Conservation (phyloP, 2,797 vertebrate genomes). For the Sparus aurata region DNA sequence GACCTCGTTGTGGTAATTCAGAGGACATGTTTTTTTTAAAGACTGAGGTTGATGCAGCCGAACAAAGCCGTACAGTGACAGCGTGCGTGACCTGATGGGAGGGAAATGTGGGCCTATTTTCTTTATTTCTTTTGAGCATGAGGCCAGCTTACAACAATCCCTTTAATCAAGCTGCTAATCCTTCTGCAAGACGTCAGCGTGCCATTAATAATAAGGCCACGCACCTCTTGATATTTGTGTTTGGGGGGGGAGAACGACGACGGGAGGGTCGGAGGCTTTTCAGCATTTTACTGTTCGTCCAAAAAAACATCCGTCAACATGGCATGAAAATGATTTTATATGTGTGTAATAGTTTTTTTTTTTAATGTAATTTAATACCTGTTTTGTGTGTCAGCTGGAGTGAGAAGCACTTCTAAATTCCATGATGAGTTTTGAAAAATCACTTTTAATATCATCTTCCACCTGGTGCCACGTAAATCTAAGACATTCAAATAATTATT, state of each 20-base stretch:
- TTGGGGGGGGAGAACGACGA: slow-evolving; percentile 43
- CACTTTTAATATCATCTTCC: not conserved
- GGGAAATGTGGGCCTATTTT: slow-evolving; percentile 70
- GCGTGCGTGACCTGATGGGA: slow-evolving; percentile 48
- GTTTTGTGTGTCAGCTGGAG: not conserved
- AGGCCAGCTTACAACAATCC: slow-evolving; percentile 79
- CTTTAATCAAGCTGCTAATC: slow-evolving; percentile 86
- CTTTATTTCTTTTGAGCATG: slow-evolving; percentile 76
- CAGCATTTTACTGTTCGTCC: slow-evolving; percentile 13
- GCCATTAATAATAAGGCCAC: slow-evolving; percentile 73
- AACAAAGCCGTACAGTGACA: slow-evolving; percentile 13
- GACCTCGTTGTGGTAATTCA: not conserved
- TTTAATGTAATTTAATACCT: not conserved
- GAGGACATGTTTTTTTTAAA: not conserved
- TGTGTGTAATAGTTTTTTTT: not conserved
- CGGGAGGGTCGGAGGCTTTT: slow-evolving; percentile 41
- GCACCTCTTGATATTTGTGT: slow-evolving; percentile 74
- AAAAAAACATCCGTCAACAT: slow-evolving; percentile 7
- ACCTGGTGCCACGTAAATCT: slow-evolving; percentile 48
- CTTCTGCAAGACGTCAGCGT: slow-evolving; percentile 81
- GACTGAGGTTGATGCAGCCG: not conserved
- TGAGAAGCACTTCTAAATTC: not conserved
- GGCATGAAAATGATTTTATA: not conserved
- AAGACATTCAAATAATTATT: slow-evolving; percentile 17
- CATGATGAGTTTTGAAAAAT: not conserved